phyloP scores from a whole-genome alignment of 2,113 vertebrate species.

The Arenaria interpres region DNA sequence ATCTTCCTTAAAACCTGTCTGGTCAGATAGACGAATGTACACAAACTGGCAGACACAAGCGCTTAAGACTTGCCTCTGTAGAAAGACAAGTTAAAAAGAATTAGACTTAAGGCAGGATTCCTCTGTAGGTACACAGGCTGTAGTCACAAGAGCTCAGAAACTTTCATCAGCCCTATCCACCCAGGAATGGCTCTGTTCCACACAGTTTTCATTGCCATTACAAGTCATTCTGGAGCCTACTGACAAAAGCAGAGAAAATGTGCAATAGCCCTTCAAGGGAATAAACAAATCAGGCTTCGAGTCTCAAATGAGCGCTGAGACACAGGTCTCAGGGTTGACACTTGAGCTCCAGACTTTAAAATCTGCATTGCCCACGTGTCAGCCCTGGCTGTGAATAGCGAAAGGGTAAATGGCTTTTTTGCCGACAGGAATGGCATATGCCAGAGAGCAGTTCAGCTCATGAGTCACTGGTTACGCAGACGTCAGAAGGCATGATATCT shows the following conservation, averaged over 20 bases:
- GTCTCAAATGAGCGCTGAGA: conserved; percentile 26
- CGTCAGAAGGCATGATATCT: conserved; percentile 13
- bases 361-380: neutral
- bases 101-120: conserved; percentile 3
- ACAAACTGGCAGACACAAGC: neutral
- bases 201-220: neutral
- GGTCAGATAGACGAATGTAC: neutral
- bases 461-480: conserved; percentile 24
- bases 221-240: neutral
- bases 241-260: conserved; percentile 16
- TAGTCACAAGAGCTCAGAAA: neutral
- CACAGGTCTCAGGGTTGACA: conserved; percentile 45
- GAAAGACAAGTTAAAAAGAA: conserved; percentile 1
- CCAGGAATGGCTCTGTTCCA: neutral
- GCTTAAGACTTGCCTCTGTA: neutral
- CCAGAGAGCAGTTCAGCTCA: neutral
- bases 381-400: neutral
- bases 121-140: neutral
- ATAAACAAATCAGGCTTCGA: conserved; percentile 30
- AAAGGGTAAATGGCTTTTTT: conserved; percentile 7
- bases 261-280: conserved; percentile 22
- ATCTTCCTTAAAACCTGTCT: conserved; percentile 3
- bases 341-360: conserved; percentile 47
- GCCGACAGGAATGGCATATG: neutral
- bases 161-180: neutral